Percentiles rank a stretch among this genome's conserved stretches.
Conservation (phyloP, 92 coral and sea anemone genomes). For the Phenganax stokvisi region DNA sequence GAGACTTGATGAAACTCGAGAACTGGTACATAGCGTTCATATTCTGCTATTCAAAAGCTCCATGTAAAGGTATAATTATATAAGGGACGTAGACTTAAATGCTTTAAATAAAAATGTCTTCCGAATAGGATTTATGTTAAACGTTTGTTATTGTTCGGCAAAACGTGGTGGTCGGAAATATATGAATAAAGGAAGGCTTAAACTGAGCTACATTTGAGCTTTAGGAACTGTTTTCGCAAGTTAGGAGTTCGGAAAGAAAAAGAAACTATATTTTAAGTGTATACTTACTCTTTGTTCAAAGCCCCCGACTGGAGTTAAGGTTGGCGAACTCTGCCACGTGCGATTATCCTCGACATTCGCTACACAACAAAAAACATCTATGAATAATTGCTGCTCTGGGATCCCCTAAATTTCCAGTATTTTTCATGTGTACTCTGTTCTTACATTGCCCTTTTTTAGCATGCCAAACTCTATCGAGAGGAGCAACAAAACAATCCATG, state of each 20-base stretch:
- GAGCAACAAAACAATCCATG: conserved; percentile 25
- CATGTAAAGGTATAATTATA: too few relatives aligned
- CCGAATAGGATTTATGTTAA: background rate
- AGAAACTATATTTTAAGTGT: background rate
- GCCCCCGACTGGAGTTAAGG: conserved; percentile 35
- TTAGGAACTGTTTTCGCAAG: background rate
- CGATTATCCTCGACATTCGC: conserved; percentile 85
- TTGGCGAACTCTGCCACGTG: conserved; percentile 87
- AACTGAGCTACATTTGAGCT: background rate
- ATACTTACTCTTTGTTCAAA: conserved; percentile 29
- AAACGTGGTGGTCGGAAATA: conserved; percentile 24
- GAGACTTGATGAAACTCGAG: too few relatives aligned
- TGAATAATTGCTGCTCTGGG: background rate
- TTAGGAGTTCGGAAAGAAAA: background rate
- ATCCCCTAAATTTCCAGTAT: background rate
- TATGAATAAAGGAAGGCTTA: conserved; percentile 1
- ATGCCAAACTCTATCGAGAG: conserved; percentile 4
- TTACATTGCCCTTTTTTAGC: background rate
- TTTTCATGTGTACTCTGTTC: background rate
- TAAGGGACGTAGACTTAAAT: too few relatives aligned
- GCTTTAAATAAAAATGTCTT: background rate
- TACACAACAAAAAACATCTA: conserved; percentile 17
- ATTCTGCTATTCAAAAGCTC: too few relatives aligned
- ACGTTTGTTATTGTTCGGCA: conserved; percentile 23
- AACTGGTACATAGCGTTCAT: too few relatives aligned